A percentile compares a stretch with the other conserved stretches of the same genome.
Conservation (phyloP, 2,797 vertebrate species). For the Fistularia tabacaria region DNA sequence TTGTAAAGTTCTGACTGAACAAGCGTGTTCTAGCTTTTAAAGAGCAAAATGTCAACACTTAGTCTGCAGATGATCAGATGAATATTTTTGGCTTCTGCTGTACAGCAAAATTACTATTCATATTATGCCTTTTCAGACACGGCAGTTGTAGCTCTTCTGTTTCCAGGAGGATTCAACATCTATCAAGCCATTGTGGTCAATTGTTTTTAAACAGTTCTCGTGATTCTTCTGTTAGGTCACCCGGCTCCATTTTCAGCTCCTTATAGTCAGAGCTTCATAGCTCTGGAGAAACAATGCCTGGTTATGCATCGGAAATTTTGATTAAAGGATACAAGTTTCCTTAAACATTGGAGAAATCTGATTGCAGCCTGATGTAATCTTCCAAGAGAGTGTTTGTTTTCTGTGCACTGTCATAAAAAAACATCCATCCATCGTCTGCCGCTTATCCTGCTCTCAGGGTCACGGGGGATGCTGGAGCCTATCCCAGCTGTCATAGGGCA, state of each 20-base stretch:
- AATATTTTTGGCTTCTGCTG: no score
- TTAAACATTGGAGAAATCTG: constrained; percentile 23
- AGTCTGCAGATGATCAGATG: no score
- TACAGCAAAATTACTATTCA: no score
- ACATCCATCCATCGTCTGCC: background rate
- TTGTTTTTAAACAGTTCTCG: background rate
- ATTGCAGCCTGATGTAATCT: constrained; percentile 43
- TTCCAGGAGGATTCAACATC: no score
- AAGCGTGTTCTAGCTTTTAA: no score
- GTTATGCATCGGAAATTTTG: constrained; percentile 15
- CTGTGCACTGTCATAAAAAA: background rate
- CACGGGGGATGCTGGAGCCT: background rate
- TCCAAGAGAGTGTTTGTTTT: constrained; percentile 4
- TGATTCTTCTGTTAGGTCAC: constrained; percentile 17
- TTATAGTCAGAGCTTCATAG: constrained; percentile 29
- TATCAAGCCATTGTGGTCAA: no score
- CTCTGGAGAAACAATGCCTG: constrained; percentile 29
- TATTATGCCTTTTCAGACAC: no score
- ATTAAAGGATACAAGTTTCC: constrained; percentile 33
- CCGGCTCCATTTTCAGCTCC: constrained; percentile 26
- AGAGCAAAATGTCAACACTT: no score
- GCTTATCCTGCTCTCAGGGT: no score
- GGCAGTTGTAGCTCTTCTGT: no score
- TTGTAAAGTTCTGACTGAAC: no score
- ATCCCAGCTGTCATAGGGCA: no score